Conservation (phyloP, 2,888 invertebrate species). For the Limnephilus rhombicus region DNA sequence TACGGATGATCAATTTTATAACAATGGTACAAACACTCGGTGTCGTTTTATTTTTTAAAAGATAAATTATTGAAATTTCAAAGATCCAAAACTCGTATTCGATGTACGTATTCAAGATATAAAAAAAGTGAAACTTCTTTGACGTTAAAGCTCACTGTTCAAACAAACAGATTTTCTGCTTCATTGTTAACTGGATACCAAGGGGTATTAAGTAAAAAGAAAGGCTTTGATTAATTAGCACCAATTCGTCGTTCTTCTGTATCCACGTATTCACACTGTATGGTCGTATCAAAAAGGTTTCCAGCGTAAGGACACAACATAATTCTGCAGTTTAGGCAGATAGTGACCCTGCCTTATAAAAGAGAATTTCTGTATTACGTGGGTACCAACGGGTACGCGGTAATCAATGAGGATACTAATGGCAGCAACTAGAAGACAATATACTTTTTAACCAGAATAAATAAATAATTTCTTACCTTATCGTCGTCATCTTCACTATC, state of each 20-base stretch:
- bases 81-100: too few relatives aligned
- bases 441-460: neutral
- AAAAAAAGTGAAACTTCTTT: too few relatives aligned
- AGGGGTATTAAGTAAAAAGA: too few relatives aligned
- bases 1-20: too few relatives aligned
- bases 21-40: too few relatives aligned
- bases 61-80: too few relatives aligned
- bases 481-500: slow-evolving; percentile 96
- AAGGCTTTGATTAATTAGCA: neutral
- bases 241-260: neutral
- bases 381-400: neutral
- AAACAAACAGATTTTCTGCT: too few relatives aligned
- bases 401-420: neutral
- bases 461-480: slow-evolving; percentile 82
- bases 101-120: too few relatives aligned
- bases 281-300: slow-evolving; percentile 53
- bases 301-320: slow-evolving; percentile 62
- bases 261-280: neutral
- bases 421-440: slow-evolving; percentile 21
- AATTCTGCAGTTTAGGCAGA: slow-evolving; percentile 62
- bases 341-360: slow-evolving; percentile 32
- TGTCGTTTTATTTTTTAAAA: too few relatives aligned
- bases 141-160: too few relatives aligned
- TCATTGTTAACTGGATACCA: too few relatives aligned
- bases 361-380: neutral